Evolutionary conservation across 2,888 invertebrate species (phyloP).

Genomic region (Gibbula magus): DNA sequence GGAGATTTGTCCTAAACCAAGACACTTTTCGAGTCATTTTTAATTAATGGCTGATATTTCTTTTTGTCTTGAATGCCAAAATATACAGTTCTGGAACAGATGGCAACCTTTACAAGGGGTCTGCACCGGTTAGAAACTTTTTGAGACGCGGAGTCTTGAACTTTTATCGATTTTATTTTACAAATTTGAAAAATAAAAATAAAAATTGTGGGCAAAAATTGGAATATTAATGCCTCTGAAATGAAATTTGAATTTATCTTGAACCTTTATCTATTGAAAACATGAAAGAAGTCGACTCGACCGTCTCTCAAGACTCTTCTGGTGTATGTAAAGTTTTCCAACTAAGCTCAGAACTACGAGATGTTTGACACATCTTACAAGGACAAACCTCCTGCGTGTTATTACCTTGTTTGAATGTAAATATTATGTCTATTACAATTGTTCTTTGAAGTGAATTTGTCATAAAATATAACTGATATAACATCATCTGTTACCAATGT

Average conservation of each 20-base stretch:
- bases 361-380: not conserved
- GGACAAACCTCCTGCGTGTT: not conserved
- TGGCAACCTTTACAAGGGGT: slow-evolving; percentile 2
- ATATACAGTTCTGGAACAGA: not conserved
- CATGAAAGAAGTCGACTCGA: not conserved
- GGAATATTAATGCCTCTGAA: too few species aligned
- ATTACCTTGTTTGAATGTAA: not conserved
- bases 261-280: not conserved
- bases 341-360: not conserved
- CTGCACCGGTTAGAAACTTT: not conserved
- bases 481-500: too few species aligned
- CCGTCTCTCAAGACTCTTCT: not conserved
- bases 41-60: too few species aligned
- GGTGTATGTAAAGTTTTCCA: not conserved
- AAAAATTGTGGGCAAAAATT: too few species aligned
- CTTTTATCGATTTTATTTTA: too few species aligned
- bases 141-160: too few species aligned
- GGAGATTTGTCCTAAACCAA: too few species aligned
- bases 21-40: too few species aligned
- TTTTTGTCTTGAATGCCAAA: too few species aligned
- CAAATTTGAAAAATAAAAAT: too few species aligned
- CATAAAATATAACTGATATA: not conserved
- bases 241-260: too few species aligned
- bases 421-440: not conserved
- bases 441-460: slow-evolving; percentile 14